Evolutionary conservation across 1,140 invertebrate species (phyloP).

Genomic region (Neuroterus valhalla): DNA sequence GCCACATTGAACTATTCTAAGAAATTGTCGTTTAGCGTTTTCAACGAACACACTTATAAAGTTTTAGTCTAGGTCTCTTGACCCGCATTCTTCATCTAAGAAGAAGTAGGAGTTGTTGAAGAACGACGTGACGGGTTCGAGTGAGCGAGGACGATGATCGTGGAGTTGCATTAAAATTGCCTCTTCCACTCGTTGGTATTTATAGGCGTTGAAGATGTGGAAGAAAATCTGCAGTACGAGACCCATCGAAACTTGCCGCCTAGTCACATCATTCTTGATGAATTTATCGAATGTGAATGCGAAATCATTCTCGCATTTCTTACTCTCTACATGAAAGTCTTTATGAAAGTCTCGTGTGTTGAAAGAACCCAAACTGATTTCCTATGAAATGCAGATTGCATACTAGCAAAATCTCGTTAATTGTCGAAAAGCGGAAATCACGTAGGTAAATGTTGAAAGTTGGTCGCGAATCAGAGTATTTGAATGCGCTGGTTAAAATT

Average conservation of each 20-base stretch:
- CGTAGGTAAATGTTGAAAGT: not conserved
- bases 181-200: slow-evolving; percentile 39
- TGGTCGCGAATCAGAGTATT: not conserved
- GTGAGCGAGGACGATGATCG: slow-evolving; percentile 11
- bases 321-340: no score
- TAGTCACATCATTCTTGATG: no score
- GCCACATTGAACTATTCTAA: slow-evolving; percentile 75
- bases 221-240: slow-evolving; percentile 31
- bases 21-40: slow-evolving; percentile 65
- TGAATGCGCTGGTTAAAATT: not conserved
- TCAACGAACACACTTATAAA: slow-evolving; percentile 61
- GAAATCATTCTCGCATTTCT: no score
- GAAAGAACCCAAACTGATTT: not conserved
- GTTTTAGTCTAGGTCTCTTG: slow-evolving; percentile 44
- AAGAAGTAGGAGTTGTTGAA: slow-evolving; percentile 13
- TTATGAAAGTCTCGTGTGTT: not conserved
- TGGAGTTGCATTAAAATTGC: slow-evolving; percentile 7
- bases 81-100: slow-evolving; percentile 29
- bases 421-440: slow-evolving; percentile 5
- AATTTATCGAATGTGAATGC: no score
- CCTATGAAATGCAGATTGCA: slow-evolving; percentile 11
- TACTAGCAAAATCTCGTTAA: not conserved
- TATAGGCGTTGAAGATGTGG: slow-evolving; percentile 50
- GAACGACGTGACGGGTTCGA: slow-evolving; percentile 13
- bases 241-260: not conserved